phyloP scores from a whole-genome alignment of 2,113 vertebrate genomes.

The Cyanoramphus novaezelandiae region DNA sequence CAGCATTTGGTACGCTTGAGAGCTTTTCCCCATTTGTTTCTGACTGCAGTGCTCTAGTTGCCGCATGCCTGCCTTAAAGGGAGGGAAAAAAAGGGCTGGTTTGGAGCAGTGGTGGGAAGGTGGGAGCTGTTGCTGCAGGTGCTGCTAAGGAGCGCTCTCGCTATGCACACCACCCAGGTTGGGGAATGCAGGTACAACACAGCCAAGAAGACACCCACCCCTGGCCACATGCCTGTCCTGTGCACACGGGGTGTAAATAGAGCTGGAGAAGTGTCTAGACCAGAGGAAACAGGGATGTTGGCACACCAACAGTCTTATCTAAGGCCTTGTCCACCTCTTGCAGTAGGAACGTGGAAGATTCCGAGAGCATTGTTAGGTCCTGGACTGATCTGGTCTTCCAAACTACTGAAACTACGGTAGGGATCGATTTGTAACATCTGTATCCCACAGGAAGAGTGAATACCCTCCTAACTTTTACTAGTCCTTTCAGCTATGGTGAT shows the following conservation, averaged over 20 bases:
- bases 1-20: neutral
- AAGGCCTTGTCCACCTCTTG: neutral
- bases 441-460: neutral
- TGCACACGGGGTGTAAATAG: fast-evolving
- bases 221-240: neutral
- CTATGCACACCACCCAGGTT: fast-evolving
- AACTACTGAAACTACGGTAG: neutral
- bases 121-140: neutral
- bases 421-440: neutral
- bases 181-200: neutral
- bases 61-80: neutral
- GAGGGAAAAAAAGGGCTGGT: neutral
- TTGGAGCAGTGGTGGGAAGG: neutral
- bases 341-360: neutral
- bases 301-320: neutral
- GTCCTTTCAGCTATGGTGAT: neutral
- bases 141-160: neutral
- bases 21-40: neutral
- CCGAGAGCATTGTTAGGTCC: neutral
- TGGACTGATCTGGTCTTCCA: neutral
- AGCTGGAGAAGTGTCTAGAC: neutral
- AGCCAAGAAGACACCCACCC: neutral
- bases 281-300: fast-evolving
- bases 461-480: neutral
- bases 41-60: neutral